Evolutionary conservation across 2,113 vertebrate species (phyloP), one percentile per base, ranked within the genome.

Genomic region (Nibea albiflora): DNA sequence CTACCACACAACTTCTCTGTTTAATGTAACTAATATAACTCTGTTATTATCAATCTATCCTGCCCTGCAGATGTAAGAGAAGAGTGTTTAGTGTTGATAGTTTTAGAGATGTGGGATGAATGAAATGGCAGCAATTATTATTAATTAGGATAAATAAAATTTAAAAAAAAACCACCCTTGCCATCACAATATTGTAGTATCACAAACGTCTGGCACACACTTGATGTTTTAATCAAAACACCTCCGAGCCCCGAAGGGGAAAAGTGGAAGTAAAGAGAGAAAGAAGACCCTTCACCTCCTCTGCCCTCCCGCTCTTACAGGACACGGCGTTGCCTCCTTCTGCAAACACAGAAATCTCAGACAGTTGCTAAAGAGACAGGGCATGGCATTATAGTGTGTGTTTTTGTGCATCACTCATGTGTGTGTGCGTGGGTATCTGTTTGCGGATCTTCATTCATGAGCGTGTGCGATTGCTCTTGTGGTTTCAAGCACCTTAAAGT

Each of bases 341-440:
- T 73, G 82, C 87, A 92, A 92, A 93, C 85, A 83, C 72, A 65
- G 11, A 69, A 68, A 77, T 83, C 60, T 81, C 83, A 78, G 85
- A 50, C 50, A 57, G 70, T 53, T 57, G 42, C 4, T 15, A 46
- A 19, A 26, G 49, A 68, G 76, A 39, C 60, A 14, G 44, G 44
- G 42, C 57, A 62, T 69, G 67, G 67, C 69, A 72, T 73, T 50
- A 20, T 44, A 26, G 47, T 52, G n/a, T 63, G n/a, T 70, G 72
- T 68, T 76, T 76, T 76, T 53, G 70, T 65, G 76, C 80, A 73
- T 81, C 73, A 73, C 58, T 90, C 68, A 7, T 35, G 77, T 10
- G 11, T 58, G n/a, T 39, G 8, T 67, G 46, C 44, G 61, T 7
- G 5, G 31, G 31, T 28, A 3, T 64, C n/a, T 65, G 53, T 84